These are phyloP conservation scores for Watsonalla cultraria DNA, from an alignment of 2,888 invertebrate genomes.

Conservation along the genomic window DNA sequence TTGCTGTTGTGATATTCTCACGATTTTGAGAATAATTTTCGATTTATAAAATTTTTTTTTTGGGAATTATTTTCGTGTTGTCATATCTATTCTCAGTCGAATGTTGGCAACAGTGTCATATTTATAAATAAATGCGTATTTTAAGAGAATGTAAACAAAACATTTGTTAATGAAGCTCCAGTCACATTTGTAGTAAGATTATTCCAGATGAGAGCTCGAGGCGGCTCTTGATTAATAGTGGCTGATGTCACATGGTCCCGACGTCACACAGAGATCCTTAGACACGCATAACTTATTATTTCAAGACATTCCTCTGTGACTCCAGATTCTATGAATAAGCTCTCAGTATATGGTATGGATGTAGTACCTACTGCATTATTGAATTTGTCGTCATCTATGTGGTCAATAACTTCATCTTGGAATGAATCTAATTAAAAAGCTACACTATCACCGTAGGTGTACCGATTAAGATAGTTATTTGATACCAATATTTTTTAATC, in stretches of 20 bases:
- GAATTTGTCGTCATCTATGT: no score
- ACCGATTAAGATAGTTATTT: no score
- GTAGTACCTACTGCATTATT: no score
- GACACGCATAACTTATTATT: constrained; percentile 37
- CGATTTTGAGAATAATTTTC: constrained; percentile 26
- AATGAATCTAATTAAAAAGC: no score
- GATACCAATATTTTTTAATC: no score
- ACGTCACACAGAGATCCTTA: constrained; percentile 43
- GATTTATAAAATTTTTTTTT: constrained; percentile 13
- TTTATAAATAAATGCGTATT: constrained; percentile 19
- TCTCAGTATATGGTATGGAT: neutral
- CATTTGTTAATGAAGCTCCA: constrained; percentile 34
- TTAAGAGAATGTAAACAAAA: constrained; percentile 35
- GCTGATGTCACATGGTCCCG: constrained; percentile 53
- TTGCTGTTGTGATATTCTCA: constrained; percentile 45
- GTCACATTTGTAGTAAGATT: constrained; percentile 33
- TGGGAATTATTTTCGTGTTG: constrained; percentile 4
- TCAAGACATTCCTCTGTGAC: constrained; percentile 28
- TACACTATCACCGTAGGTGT: no score
- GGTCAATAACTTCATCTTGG: no score
- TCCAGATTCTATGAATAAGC: constrained; percentile 15
- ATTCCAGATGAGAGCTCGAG: constrained; percentile 47
- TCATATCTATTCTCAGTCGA: neutral
- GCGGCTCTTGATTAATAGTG: constrained; percentile 63
- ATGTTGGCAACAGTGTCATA: constrained; percentile 1